Conservation (phyloP, 92 coral and sea anemone species). For the Zoanthus sansibaricus region DNA sequence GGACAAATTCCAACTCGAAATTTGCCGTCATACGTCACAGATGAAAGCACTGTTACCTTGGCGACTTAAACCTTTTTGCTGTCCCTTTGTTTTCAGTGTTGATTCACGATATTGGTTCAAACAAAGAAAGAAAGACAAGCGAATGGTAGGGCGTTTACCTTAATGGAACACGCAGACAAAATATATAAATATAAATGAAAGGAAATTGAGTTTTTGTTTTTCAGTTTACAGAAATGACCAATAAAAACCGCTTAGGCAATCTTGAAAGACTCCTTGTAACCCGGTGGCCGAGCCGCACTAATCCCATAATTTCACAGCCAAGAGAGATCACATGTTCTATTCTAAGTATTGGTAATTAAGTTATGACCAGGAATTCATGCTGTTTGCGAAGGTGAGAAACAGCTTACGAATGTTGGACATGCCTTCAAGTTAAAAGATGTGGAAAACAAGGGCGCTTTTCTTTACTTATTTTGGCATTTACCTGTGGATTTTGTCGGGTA, state of each 20-base stretch:
- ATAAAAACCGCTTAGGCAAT: constrained; percentile 40
- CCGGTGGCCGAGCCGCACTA: constrained; percentile 51
- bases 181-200: constrained; percentile 73
- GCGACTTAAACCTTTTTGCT: constrained; percentile 3
- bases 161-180: constrained; percentile 77
- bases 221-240: constrained; percentile 66
- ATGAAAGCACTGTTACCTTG: constrained; percentile 24
- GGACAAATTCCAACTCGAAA: not conserved
- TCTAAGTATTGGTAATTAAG: constrained; percentile 54
- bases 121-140: constrained; percentile 42
- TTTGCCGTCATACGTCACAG: constrained; percentile 19
- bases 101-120: constrained; percentile 30
- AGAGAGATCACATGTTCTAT: constrained; percentile 69
- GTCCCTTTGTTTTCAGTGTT: constrained; percentile 34
- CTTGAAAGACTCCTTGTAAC: constrained; percentile 18
- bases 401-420: constrained; percentile 41
- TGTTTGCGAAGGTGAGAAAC: constrained; percentile 66
- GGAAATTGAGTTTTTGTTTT: constrained; percentile 75
- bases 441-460: constrained; percentile 46
- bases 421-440: constrained; percentile 38
- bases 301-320: constrained; percentile 86
- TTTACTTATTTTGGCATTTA: constrained; percentile 54
- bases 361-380: constrained; percentile 61
- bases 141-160: constrained; percentile 57
- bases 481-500: constrained; percentile 74